phyloP scores from a whole-genome alignment of 2,113 vertebrate genomes.

The Gopherus evgoodei region DNA sequence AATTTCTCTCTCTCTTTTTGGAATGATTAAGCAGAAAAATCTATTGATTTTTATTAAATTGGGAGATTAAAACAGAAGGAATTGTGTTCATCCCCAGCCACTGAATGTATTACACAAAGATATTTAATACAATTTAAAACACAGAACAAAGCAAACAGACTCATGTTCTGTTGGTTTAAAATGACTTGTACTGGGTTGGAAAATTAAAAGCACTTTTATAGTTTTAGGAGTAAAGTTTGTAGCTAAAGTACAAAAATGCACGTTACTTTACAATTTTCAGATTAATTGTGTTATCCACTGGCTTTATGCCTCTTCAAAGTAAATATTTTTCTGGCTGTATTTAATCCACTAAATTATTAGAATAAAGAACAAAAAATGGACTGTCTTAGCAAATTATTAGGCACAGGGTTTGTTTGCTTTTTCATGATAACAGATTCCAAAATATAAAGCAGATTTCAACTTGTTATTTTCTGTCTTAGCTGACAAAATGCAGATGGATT shows the following conservation, averaged over 20 bases:
- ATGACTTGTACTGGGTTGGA: background rate
- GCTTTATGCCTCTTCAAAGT: background rate
- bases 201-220: slow-evolving; percentile 8
- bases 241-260: slow-evolving; percentile 2
- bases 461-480: slow-evolving; percentile 34
- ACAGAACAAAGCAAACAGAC: background rate
- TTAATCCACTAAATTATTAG: slow-evolving; percentile 31
- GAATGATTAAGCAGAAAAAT: background rate
- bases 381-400: background rate
- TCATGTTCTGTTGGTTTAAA: background rate
- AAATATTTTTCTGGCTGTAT: slow-evolving; percentile 46
- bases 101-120: background rate
- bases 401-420: slow-evolving; percentile 58
- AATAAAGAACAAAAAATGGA: background rate
- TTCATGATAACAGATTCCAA: slow-evolving; percentile 36
- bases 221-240: slow-evolving; percentile 7
- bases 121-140: background rate
- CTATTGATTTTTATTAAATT: background rate
- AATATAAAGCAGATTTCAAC: slow-evolving; percentile 57
- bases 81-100: background rate
- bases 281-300: slow-evolving; percentile 19
- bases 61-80: slow-evolving; percentile 11
- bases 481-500: slow-evolving; percentile 44
- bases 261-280: slow-evolving; percentile 14
- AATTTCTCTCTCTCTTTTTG: background rate